These are phyloP conservation scores for Palloptera scutellata DNA, from an alignment of 2,888 invertebrate genomes.

Conservation along the genomic window DNA sequence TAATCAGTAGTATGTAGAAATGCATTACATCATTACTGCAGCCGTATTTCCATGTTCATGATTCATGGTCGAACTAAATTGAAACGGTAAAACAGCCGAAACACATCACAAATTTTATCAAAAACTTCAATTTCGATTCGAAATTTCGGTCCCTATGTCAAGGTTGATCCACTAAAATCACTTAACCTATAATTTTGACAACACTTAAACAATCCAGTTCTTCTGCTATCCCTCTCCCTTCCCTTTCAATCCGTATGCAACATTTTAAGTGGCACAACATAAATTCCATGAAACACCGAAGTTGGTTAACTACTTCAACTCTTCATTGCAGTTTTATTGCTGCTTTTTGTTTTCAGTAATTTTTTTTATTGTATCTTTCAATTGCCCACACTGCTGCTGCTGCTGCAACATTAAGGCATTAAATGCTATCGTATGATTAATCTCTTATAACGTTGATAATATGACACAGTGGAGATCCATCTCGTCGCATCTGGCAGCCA, in stretches of 20 bases:
- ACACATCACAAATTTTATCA: not conserved
- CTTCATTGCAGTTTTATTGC: not conserved
- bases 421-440: not conserved
- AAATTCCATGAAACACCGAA: too few relatives aligned
- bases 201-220: not conserved
- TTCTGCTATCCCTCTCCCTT: not conserved
- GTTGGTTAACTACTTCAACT: too few relatives aligned
- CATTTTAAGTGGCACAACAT: not conserved
- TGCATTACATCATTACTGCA: too few relatives aligned
- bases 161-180: slow-evolving; percentile 22
- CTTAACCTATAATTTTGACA: slow-evolving; percentile 32
- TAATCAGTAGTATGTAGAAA: too few relatives aligned
- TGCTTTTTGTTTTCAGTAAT: not conserved
- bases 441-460: too few relatives aligned
- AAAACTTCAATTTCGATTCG: not conserved
- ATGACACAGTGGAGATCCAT: too few relatives aligned
- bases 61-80: slow-evolving; percentile 1
- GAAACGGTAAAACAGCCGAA: slow-evolving; percentile 17
- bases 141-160: slow-evolving; percentile 30
- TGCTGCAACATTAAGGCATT: not conserved
- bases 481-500: too few relatives aligned
- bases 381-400: not conserved
- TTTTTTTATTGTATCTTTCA: not conserved
- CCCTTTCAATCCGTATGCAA: not conserved
- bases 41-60: not conserved